These are phyloP conservation scores for Vanessa tameamea DNA, from an alignment of 1,140 invertebrate genomes.

Conservation along the genomic window DNA sequence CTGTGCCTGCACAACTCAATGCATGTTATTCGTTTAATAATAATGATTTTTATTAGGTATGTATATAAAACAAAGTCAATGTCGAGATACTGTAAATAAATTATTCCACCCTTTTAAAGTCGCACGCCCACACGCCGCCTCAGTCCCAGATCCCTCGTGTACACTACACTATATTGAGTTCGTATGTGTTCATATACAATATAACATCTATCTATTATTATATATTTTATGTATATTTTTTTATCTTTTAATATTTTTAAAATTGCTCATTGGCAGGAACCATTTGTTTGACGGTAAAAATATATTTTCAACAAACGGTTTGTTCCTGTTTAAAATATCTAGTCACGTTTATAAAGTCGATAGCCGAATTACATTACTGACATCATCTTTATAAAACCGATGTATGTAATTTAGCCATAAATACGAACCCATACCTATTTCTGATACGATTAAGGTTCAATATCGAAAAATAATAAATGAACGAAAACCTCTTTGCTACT, in stretches of 20 bases:
- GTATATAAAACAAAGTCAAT: too few species aligned
- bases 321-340: slow-evolving; percentile 17
- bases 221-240: neutral
- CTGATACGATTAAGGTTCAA: neutral
- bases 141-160: too few species aligned
- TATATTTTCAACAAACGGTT: neutral
- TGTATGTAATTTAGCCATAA: neutral
- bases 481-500: neutral
- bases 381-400: neutral
- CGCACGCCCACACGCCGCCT: too few species aligned
- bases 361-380: neutral
- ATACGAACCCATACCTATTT: neutral
- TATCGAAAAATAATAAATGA: neutral
- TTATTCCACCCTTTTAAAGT: too few species aligned
- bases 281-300: neutral
- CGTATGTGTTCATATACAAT: too few species aligned
- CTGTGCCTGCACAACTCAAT: too few species aligned
- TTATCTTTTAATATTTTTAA: neutral
- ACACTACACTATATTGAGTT: too few species aligned
- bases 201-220: too few species aligned
- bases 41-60: too few species aligned
- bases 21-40: too few species aligned
- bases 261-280: neutral
- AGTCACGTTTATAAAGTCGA: slow-evolving; percentile 28
- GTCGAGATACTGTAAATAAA: too few species aligned